Evolutionary conservation across 1,140 invertebrate genomes (phyloP), one percentile per base, ranked within the genome.

Genomic region (Carposina sasakii): DNA sequence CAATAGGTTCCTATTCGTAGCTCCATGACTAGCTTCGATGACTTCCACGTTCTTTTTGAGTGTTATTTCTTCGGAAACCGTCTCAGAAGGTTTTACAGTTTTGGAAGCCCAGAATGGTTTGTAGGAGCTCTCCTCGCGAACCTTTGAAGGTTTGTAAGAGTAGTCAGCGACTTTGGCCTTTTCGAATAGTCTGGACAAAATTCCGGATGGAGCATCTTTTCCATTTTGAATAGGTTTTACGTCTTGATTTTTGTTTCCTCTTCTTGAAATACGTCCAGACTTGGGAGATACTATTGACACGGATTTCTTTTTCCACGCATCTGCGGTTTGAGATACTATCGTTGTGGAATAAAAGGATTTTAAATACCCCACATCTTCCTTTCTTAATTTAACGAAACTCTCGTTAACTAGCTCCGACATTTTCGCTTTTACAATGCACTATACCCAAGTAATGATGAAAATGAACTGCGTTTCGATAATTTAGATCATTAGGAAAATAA

Each of bases 91-190:
- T 12, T 62, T 46, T 6, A 50, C 45, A 5, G 67, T 55, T 63
- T 60, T 81, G 0, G 67, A 70, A 0, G 75, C 70, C 77, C 73
- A 78, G 47, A 77, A 77, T 2, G 74, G 72, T 62, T 68, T 72
- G 47, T 76, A 77, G n/a, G 60, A 57, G 42, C 66, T 76, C 17
- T 71, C 48, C 26, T 54, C 52, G 28, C 76, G 49, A 3, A 76
- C 58, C 39, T 61, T 70, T 1, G 73, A 57, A 23, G 63, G 60
- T 52, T 73, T 55, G 33, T 76, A 73, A 15, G 67, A 62, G 20
- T 63, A 72, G 54, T 81, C 71, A 0, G 70, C 67, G 2, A 78
- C 63, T 62, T 73, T 81, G 0, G 60, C 59, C 37, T 63, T 67
- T 52, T 67, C 59, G 2, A 81, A 60, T 5, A 81, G 9, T 56